Percentiles rank a stretch among this genome's conserved stretches.
These are phyloP conservation scores for Cotesia glomerata DNA, from an alignment of 1,140 invertebrate species.

Conservation along the genomic window DNA sequence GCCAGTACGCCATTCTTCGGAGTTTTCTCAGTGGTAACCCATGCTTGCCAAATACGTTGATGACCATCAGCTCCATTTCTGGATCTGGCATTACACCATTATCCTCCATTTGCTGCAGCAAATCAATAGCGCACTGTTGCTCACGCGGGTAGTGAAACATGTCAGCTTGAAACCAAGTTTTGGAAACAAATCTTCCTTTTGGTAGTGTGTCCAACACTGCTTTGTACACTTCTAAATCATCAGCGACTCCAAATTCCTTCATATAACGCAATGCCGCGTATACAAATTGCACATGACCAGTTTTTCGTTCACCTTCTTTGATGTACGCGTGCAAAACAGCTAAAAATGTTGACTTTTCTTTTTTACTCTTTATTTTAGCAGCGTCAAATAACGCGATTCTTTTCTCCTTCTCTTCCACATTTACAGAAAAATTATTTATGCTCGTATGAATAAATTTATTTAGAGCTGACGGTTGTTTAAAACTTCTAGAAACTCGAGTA, in stretches of 20 bases:
- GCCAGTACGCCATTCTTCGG: slow-evolving; percentile 96
- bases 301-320: slow-evolving; percentile 67
- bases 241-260: slow-evolving; percentile 88
- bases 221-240: slow-evolving; percentile 93
- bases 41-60: slow-evolving; percentile 83
- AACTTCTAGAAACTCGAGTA: too few species aligned
- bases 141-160: slow-evolving; percentile 94
- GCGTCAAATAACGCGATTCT: slow-evolving; percentile 4
- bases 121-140: slow-evolving; percentile 86
- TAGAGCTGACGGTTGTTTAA: not conserved
- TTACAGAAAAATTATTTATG: not conserved
- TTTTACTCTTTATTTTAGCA: slow-evolving; percentile 56
- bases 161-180: slow-evolving; percentile 82
- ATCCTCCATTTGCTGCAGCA: slow-evolving; percentile 90
- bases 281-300: slow-evolving; percentile 93
- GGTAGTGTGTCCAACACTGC: slow-evolving; percentile 89
- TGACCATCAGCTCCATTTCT: slow-evolving; percentile 82
- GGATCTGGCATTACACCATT: slow-evolving; percentile 90
- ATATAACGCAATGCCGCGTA: slow-evolving; percentile 85
- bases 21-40: slow-evolving; percentile 83
- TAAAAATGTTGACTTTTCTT: slow-evolving; percentile 77
- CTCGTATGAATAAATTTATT: not conserved
- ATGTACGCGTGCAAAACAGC: slow-evolving; percentile 78
- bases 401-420: not conserved
- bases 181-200: slow-evolving; percentile 86